Conservation (phyloP, 2,113 vertebrate genomes). For the Brachyhypopomus gauderio region DNA sequence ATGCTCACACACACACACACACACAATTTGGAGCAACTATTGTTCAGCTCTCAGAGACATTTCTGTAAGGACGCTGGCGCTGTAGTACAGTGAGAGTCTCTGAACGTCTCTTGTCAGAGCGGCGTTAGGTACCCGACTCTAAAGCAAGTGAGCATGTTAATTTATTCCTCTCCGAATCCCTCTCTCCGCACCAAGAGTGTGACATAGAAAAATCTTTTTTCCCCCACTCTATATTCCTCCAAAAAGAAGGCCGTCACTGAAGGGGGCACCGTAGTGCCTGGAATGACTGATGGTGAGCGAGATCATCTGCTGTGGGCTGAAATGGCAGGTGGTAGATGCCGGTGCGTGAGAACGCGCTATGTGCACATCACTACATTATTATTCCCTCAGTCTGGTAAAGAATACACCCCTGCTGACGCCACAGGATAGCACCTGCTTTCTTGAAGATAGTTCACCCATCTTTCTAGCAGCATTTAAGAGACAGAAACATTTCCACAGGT, state of each 20-base stretch:
- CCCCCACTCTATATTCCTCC: neutral
- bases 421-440: no score
- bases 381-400: neutral
- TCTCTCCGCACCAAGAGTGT: neutral
- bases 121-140: neutral
- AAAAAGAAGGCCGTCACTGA: neutral
- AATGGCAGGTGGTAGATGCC: neutral
- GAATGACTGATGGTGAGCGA: slow-evolving; percentile 1
- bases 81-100: slow-evolving; percentile 3
- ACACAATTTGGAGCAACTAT: slow-evolving; percentile 13
- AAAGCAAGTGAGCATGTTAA: neutral
- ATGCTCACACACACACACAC: slow-evolving; percentile 10
- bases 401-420: no score
- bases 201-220: neutral
- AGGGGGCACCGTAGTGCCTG: neutral
- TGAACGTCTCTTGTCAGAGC: slow-evolving; percentile 1
- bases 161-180: neutral
- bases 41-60: slow-evolving; percentile 22
- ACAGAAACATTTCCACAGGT: no score
- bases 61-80: slow-evolving; percentile 7
- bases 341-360: neutral
- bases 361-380: neutral
- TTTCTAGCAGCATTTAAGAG: no score
- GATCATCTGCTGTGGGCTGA: neutral
- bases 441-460: no score